Evolutionary conservation across 2,888 invertebrate species (phyloP).

Genomic region (Chloromyia formosa): DNA sequence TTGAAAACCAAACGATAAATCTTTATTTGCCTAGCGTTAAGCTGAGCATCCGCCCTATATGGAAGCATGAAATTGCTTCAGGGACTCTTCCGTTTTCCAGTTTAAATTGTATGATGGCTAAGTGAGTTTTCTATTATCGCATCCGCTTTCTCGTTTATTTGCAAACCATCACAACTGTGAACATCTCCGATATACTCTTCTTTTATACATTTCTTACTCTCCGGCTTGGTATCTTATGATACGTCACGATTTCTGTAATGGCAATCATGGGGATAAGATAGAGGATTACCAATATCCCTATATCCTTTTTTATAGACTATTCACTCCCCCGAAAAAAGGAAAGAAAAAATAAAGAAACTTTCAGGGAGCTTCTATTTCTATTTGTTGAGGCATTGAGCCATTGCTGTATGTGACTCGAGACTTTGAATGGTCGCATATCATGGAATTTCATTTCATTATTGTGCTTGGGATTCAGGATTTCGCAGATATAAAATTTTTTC

Average conservation of each 20-base stretch:
- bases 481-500: slow-evolving; percentile 16
- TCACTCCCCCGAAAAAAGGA: background rate
- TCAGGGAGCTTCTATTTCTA: slow-evolving; percentile 41
- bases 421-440: slow-evolving; percentile 42
- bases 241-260: slow-evolving; percentile 46
- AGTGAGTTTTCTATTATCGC: slow-evolving; percentile 35
- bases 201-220: background rate
- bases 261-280: slow-evolving; percentile 44
- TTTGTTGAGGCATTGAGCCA: slow-evolving; percentile 46
- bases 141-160: slow-evolving; percentile 27
- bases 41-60: background rate
- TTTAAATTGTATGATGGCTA: slow-evolving; percentile 8
- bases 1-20: slow-evolving; percentile 16
- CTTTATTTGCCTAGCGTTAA: slow-evolving; percentile 2
- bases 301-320: slow-evolving; percentile 44
- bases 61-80: slow-evolving; percentile 10
- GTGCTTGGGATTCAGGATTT: slow-evolving; percentile 19
- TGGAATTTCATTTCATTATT: slow-evolving; percentile 28
- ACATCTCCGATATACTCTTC: slow-evolving; percentile 2
- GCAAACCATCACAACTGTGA: slow-evolving; percentile 16
- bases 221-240: slow-evolving; percentile 33
- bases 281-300: slow-evolving; percentile 44
- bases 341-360: background rate
- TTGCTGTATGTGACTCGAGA: slow-evolving; percentile 37
- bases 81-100: slow-evolving; percentile 4